phyloP scores from a whole-genome alignment of 2,113 vertebrate species.

The Cnemophilus loriae region DNA sequence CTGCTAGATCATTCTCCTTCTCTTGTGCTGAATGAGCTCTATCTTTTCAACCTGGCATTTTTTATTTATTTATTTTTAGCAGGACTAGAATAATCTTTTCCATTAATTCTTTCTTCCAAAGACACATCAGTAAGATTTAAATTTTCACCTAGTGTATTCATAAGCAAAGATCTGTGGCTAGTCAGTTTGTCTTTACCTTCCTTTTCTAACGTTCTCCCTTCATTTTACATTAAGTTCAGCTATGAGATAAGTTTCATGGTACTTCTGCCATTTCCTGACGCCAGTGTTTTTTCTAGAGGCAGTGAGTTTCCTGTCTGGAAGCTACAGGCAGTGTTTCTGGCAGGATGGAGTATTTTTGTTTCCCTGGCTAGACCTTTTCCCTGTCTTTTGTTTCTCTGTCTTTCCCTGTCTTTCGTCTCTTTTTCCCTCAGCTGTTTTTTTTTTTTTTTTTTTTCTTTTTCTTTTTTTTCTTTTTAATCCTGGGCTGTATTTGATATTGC shows the following conservation, averaged over 20 bases:
- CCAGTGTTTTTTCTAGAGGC: conserved; percentile 42
- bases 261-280: conserved; percentile 16
- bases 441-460: not conserved
- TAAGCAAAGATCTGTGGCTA: not conserved
- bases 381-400: no score
- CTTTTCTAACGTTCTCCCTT: not conserved
- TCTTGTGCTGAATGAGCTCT: not conserved
- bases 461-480: not conserved
- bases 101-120: not conserved
- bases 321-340: conserved; percentile 21
- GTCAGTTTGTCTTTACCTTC: not conserved
- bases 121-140: not conserved
- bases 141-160: not conserved
- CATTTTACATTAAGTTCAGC: not conserved
- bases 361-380: conserved; percentile 6
- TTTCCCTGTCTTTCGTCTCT: conserved; percentile 43
- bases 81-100: not conserved
- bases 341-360: conserved; percentile 50
- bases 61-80: not conserved
- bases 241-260: not conserved
- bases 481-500: not conserved
- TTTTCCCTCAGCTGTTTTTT: not conserved
- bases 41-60: not conserved
- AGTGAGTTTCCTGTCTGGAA: conserved; percentile 55
- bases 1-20: not conserved